Conservation (phyloP, 2,113 vertebrate species). For the Tupaia chinensis region DNA sequence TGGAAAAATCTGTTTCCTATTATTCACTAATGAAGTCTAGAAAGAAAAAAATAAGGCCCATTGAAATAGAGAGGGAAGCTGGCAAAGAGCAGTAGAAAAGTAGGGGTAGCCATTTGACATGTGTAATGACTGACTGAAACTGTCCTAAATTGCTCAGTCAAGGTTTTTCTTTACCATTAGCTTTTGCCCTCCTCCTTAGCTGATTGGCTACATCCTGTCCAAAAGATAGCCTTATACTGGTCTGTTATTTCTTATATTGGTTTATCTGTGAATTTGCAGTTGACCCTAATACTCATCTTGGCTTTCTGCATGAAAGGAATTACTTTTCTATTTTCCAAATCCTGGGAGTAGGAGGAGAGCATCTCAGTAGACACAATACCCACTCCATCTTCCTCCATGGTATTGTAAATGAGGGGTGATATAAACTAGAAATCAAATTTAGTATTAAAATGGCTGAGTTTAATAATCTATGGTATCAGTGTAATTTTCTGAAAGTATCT, state of each 20-base stretch:
- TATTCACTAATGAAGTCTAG: background rate
- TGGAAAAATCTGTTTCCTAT: background rate
- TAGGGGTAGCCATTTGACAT: background rate
- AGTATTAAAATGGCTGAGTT: conserved; percentile 75
- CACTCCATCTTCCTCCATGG: background rate
- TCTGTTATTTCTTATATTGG: background rate
- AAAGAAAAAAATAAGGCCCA: background rate
- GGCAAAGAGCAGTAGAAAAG: background rate
- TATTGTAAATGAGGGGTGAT: conserved; percentile 55
- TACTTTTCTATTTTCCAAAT: background rate
- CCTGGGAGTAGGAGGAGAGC: background rate
- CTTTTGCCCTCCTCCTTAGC: background rate
- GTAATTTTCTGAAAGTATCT: conserved; percentile 77
- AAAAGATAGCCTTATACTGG: background rate
- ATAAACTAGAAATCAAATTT: conserved; percentile 50
- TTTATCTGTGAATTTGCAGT: conserved; percentile 32
- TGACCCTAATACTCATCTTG: background rate
- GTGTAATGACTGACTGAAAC: background rate
- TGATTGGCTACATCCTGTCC: background rate
- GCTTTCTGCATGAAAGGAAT: conserved; percentile 1
- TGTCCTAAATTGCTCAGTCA: background rate
- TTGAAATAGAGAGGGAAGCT: background rate
- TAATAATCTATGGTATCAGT: conserved; percentile 52
- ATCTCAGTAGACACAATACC: background rate
- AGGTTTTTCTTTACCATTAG: background rate